Conservation (phyloP, 2,797 vertebrate genomes). For the Kryptopterus vitreolus region DNA sequence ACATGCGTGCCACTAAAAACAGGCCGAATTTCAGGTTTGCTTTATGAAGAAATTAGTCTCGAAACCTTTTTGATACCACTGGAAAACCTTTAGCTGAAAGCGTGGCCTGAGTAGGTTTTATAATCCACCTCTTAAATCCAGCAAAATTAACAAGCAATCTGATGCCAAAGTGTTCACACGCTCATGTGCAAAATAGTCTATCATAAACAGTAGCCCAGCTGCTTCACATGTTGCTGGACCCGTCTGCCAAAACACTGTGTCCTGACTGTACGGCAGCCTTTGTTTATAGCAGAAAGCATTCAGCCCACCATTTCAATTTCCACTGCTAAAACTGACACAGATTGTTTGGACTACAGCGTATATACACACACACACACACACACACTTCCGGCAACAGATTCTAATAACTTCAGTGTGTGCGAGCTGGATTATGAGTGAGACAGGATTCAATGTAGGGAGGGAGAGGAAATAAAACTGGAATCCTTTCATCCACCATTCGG, state of each 20-base stretch:
- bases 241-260: slow-evolving; percentile 2
- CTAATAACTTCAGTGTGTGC: slow-evolving; percentile 44
- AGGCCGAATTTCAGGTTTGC: no score
- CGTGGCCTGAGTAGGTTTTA: neutral
- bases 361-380: slow-evolving; percentile 15
- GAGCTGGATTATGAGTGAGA: slow-evolving; percentile 4
- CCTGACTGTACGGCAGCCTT: slow-evolving; percentile 3
- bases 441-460: neutral
- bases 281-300: slow-evolving; percentile 30
- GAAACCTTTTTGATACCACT: neutral
- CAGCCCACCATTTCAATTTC: slow-evolving; percentile 34
- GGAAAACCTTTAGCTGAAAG: neutral
- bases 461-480: neutral
- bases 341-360: slow-evolving; percentile 20
- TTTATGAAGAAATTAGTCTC: no score
- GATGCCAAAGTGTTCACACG: slow-evolving; percentile 10
- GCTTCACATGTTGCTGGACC: slow-evolving; percentile 14
- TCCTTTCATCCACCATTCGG: slow-evolving; percentile 3
- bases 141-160: slow-evolving; percentile 4
- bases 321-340: slow-evolving; percentile 38
- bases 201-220: slow-evolving; percentile 31
- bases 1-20: no score
- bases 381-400: slow-evolving; percentile 22
- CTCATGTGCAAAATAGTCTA: neutral
- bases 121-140: neutral